These are phyloP conservation scores for Agriopis aurantiaria DNA, from an alignment of 2,888 invertebrate genomes.

Conservation along the genomic window DNA sequence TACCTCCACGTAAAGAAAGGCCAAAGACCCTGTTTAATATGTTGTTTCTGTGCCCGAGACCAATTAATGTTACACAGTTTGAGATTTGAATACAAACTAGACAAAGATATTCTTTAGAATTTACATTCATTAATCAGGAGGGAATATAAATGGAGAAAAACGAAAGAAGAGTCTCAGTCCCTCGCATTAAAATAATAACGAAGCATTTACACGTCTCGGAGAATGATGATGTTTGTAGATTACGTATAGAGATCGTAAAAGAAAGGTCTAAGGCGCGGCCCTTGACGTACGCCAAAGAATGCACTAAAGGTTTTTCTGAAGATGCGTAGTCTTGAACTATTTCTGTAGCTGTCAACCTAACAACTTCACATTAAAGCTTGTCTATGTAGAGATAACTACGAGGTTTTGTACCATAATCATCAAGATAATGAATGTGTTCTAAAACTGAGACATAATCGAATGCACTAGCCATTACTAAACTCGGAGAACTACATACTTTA, in stretches of 20 bases:
- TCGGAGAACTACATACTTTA: background rate
- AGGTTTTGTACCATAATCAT: background rate
- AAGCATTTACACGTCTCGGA: slow-evolving; percentile 25
- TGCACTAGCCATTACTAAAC: background rate
- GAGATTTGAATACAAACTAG: slow-evolving; percentile 70
- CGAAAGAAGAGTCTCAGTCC: slow-evolving; percentile 16
- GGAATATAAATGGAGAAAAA: slow-evolving; percentile 35
- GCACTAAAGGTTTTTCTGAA: background rate
- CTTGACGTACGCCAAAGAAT: slow-evolving; percentile 31
- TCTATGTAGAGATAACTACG: background rate
- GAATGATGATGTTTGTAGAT: slow-evolving; percentile 22
- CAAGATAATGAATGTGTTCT: background rate
- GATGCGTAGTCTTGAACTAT: background rate
- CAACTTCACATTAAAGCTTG: background rate
- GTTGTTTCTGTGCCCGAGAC: slow-evolving; percentile 64
- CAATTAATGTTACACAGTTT: slow-evolving; percentile 72
- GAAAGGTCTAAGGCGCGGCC: slow-evolving; percentile 29
- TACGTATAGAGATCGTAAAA: slow-evolving; percentile 21
- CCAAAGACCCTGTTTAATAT: slow-evolving; percentile 78
- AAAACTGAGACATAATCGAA: background rate
- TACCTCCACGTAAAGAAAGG: slow-evolving; percentile 67
- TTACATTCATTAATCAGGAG: slow-evolving; percentile 54
- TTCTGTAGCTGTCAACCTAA: background rate
- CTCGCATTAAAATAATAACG: slow-evolving; percentile 24
- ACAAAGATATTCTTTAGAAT: slow-evolving; percentile 48